Evolutionary conservation across 2,888 invertebrate species (phyloP).

Genomic region (Amphipyra berbera): DNA sequence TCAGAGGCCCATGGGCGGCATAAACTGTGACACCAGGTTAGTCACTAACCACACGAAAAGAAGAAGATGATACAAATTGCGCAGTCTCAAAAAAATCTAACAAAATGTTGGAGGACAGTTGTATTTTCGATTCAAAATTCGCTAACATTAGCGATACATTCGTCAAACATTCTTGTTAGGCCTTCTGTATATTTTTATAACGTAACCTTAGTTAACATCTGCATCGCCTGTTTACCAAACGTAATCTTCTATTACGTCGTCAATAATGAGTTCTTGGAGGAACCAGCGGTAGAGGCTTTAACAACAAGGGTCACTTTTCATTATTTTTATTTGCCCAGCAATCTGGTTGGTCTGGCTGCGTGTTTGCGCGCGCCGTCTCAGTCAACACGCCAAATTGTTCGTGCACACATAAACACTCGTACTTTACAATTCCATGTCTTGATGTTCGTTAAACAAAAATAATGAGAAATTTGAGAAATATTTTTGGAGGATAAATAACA

Average conservation of each 20-base stretch:
- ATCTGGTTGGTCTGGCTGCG: slow-evolving; percentile 67
- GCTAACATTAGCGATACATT: too few relatives aligned
- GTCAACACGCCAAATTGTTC: slow-evolving; percentile 72
- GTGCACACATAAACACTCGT: slow-evolving; percentile 50
- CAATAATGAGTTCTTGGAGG: slow-evolving; percentile 52
- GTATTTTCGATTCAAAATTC: too few relatives aligned
- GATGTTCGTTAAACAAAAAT: slow-evolving; percentile 51
- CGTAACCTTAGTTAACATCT: slow-evolving; percentile 7
- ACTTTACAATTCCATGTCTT: slow-evolving; percentile 43
- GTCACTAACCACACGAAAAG: too few relatives aligned
- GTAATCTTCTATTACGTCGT: slow-evolving; percentile 49
- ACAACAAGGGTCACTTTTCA: slow-evolving; percentile 68
- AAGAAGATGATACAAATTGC: too few relatives aligned
- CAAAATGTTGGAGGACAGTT: too few relatives aligned
- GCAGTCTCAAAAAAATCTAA: too few relatives aligned
- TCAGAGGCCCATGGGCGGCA: too few relatives aligned
- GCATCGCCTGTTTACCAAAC: slow-evolving; percentile 32
- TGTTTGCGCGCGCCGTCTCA: slow-evolving; percentile 58
- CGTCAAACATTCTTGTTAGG: too few relatives aligned
- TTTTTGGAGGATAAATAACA: slow-evolving; percentile 33
- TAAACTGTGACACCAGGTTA: too few relatives aligned
- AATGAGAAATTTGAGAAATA: slow-evolving; percentile 49
- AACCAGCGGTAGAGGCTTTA: slow-evolving; percentile 8
- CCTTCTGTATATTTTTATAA: too few relatives aligned
- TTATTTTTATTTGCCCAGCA: slow-evolving; percentile 83